phyloP scores from a whole-genome alignment of 1,140 invertebrate species.

The Cardiocondyla obscurior region DNA sequence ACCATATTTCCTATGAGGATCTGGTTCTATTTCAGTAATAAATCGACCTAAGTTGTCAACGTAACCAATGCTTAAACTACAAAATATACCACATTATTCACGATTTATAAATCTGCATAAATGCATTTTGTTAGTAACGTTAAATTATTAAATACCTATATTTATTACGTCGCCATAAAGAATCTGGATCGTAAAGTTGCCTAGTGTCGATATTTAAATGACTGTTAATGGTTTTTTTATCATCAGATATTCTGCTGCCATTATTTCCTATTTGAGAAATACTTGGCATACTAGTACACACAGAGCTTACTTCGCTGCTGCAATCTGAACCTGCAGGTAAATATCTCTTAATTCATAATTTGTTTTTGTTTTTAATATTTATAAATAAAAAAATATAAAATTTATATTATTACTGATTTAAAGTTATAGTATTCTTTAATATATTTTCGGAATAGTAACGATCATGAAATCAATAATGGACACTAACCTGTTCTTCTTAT shows the following conservation, averaged over 20 bases:
- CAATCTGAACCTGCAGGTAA: conserved; percentile 86
- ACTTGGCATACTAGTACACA: conserved; percentile 85
- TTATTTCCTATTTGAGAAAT: conserved; percentile 88
- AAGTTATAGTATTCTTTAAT: not conserved
- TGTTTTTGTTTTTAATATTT: too few relatives aligned
- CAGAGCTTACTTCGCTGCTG: conserved; percentile 88
- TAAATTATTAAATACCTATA: too few relatives aligned
- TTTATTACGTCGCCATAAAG: conserved; percentile 91
- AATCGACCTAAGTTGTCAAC: conserved; percentile 94
- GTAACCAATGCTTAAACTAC: conserved; percentile 91
- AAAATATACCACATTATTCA: conserved; percentile 67
- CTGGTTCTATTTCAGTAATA: conserved; percentile 94
- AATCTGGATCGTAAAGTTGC: conserved; percentile 92
- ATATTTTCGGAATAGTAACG: not conserved
- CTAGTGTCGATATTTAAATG: conserved; percentile 92
- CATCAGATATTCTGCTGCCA: conserved; percentile 73
- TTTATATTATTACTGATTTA: not conserved
- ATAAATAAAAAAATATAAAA: not conserved
- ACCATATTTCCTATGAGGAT: conserved; percentile 89
- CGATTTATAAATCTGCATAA: not conserved
- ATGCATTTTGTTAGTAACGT: not conserved
- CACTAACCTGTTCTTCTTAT: conserved; percentile 82
- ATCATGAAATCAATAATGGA: conserved; percentile 2
- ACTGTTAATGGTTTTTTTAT: conserved; percentile 83
- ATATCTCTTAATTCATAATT: not conserved